phyloP scores from a whole-genome alignment of 2,113 vertebrate genomes.

The Carlito syrichta region DNA sequence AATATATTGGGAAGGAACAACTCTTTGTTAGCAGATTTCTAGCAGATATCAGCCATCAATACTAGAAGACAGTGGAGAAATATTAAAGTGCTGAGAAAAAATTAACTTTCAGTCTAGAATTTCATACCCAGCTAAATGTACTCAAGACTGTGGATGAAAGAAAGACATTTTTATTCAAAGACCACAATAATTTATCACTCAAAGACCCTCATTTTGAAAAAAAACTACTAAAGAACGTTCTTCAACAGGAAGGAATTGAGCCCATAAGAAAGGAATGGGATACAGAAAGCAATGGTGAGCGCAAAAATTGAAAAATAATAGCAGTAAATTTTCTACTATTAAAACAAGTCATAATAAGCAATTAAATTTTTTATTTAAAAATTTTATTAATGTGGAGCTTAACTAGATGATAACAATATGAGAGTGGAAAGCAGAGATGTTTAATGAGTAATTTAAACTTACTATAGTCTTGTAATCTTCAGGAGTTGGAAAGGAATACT shows the following conservation, averaged over 20 bases:
- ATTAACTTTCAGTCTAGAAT: not conserved
- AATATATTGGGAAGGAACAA: not conserved
- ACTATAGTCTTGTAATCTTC: not conserved
- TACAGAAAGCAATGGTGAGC: slow-evolving; percentile 2
- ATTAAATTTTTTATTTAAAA: not conserved
- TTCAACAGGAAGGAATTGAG: not conserved
- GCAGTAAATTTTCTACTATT: not conserved
- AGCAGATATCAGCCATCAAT: not conserved
- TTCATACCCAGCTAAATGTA: not conserved
- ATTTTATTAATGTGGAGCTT: not conserved
- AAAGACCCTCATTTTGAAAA: not conserved
- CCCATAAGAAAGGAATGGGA: not conserved
- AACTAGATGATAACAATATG: not conserved
- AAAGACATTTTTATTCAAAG: not conserved
- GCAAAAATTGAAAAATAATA: not conserved
- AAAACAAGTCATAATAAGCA: not conserved
- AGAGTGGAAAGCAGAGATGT: not conserved
- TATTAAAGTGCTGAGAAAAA: not conserved
- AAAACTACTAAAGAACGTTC: not conserved
- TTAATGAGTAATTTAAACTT: not conserved
- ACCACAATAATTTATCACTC: not conserved
- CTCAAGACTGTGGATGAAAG: not conserved
- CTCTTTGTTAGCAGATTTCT: not conserved
- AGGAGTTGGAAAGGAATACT: not conserved
- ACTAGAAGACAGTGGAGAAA: not conserved